Conservation (phyloP, 1,140 invertebrate species). For the Neodiprion fabricii region DNA sequence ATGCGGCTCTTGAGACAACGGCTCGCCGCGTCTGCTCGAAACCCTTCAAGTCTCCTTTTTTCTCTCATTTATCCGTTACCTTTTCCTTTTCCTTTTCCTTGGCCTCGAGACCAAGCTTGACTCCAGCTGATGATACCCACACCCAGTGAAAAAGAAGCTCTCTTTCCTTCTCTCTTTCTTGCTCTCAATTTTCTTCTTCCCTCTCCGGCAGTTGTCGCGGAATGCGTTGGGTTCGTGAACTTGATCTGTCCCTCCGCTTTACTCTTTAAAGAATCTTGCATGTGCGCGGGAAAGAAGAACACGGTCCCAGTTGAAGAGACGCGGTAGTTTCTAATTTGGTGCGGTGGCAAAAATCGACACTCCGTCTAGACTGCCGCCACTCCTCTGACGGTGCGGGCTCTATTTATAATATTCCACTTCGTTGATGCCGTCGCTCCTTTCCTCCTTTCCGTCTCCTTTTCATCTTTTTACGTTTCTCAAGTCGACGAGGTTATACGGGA, state of each 20-base stretch:
- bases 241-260: not conserved
- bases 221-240: slow-evolving; percentile 2
- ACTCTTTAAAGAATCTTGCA: not conserved
- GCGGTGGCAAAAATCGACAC: slow-evolving; percentile 60
- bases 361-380: slow-evolving; percentile 58
- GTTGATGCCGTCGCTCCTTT: slow-evolving; percentile 44
- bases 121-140: too few species aligned
- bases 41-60: not conserved
- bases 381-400: slow-evolving; percentile 41
- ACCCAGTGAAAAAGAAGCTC: too few species aligned
- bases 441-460: slow-evolving; percentile 53
- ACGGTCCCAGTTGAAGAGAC: slow-evolving; percentile 20
- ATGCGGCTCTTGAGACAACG: not conserved
- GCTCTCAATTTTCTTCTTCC: not conserved
- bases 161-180: too few species aligned
- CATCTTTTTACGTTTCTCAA: slow-evolving; percentile 58
- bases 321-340: slow-evolving; percentile 58
- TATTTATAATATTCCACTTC: slow-evolving; percentile 60
- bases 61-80: not conserved
- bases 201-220: not conserved
- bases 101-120: not conserved
- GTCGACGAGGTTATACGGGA: slow-evolving; percentile 24
- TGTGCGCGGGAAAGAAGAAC: slow-evolving; percentile 6
- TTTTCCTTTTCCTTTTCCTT: not conserved
- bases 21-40: not conserved